Base-by-base conservation (phyloP, 2,797 vertebrate genomes). In the Dendrocincla fuliginosa region DNA sequence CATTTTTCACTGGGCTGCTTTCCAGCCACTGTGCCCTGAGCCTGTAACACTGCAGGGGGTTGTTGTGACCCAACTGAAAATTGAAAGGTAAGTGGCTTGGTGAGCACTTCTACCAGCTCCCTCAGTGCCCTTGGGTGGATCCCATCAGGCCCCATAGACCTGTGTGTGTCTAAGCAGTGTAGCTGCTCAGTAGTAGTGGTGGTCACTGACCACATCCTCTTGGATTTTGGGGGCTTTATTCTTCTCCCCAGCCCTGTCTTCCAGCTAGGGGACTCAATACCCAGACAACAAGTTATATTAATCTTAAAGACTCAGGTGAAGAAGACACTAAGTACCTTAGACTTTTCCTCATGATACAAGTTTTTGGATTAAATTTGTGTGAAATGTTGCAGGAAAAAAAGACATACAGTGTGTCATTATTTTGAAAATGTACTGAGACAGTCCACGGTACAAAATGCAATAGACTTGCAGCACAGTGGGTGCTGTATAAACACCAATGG, bases 401-500 rank as follows among this genome's bases (percentile, higher is more conserved):
- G 35, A 0, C 13, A 30, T 49, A 9, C 25, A 76, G 8, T 47
- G 30, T 73, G 9, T 77, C 89, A 70, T 1, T 80, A 37, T 53
- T 70, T 83, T 55, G 25, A 55, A 81, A 42, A 23, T 63, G 5
- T 39, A 13, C 17, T 33, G 60, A 64, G 17, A 8, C 60, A 60
- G 17, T 14, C 8, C 30, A 7, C 22, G 50, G 55, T 67, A 61
- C 25, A 81, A 59, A 74, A 33, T 68, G 9, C 24, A 52, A 3
- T 25, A 65, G 63, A 59, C 14, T 50, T 50, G 55, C 1, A 76
- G 4, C 2, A 4, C 11, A 61, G 41, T 63, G 14, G 5, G 73
- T 24, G 6, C 32, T 56, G 0, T n/a, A 23, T 60, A 28, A 53
- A 32, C 11, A 33, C 2, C 35, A 10, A 10, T 18, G 16, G n/a